Evolutionary conservation across 2,888 invertebrate genomes (phyloP), one percentile per base, ranked within the genome.

Genomic region (Nowickia ferox): DNA sequence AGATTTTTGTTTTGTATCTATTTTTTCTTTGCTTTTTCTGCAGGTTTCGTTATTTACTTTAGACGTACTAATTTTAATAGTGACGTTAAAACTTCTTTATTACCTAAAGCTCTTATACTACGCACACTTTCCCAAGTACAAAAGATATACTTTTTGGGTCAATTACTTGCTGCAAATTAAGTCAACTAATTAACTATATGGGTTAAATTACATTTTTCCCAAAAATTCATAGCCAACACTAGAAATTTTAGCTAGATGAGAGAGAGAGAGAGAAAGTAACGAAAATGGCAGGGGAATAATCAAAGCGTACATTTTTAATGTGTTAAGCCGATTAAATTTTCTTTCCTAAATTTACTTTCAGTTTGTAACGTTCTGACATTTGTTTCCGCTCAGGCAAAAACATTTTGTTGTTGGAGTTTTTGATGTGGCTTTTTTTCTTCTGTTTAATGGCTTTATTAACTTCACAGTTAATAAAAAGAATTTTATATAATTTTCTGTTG

Each of bases 101-200:
- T 13, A 51, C 38, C 51, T 68, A 68, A 68, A 68, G n/a, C 46
- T 66, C 22, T 8, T 48, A 48, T 15, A 48, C n/a, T 48, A 46
- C n/a, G 10, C 48, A 68, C 51, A 68, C 17, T 22, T 51, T 61
- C 17, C 38, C 11, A 17, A 61, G 17, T 61, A 61, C 40, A 30
- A 9, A 61, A 40, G 0, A 40, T 11, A 6, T 30, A 30, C 6
- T 2, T 11, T 40, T 1, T 40, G 1, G 38, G 61, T 61, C 10
- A 38, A 40, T 61, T 40, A 11, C n/a, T 17, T 40, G 11, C 40
- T 4, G 40, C 40, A 30, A 57, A 57, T 57, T 71, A 71, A n/a
- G 57, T 13, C 11, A 71, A 55, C 22, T 57, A 30, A 30, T 30
- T 22, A 44, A 71, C 44, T 71, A 55, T 9, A 19, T 42, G 22